Evolutionary conservation across 2,113 vertebrate species (phyloP).

Genomic region (Lethenteron camtschaticum): DNA sequence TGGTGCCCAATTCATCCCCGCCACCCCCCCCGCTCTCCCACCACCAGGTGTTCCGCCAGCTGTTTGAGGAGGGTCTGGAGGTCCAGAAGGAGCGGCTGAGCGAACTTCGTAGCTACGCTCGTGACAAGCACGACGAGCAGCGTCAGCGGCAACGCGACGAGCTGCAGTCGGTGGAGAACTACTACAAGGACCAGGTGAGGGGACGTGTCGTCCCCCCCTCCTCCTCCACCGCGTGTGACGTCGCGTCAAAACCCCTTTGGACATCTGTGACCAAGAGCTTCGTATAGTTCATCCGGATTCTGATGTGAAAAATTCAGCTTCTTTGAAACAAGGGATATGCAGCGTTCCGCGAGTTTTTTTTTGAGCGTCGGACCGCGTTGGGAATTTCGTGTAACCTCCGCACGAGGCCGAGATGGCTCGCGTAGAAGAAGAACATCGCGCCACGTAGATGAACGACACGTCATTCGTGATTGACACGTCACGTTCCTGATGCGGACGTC

Average conservation of each 20-base stretch:
- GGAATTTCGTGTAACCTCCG: no score
- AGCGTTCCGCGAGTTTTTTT: neutral
- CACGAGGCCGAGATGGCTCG: no score
- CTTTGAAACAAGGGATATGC: neutral
- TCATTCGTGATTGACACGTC: no score
- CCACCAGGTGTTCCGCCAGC: conserved; percentile 53
- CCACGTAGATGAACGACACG: no score
- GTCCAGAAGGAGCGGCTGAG: conserved; percentile 54
- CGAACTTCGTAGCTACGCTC: conserved; percentile 43
- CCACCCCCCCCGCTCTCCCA: neutral
- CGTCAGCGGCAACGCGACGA: conserved; percentile 36
- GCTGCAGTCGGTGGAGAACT: conserved; percentile 73
- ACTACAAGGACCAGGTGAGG: conserved; percentile 72
- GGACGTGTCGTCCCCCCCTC: neutral
- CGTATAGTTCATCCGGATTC: neutral
- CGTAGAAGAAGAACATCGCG: no score
- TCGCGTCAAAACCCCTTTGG: neutral
- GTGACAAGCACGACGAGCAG: conserved; percentile 44
- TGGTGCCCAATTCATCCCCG: neutral
- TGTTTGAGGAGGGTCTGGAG: conserved; percentile 71
- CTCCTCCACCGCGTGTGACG: neutral
- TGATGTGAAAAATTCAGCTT: neutral
- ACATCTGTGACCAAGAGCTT: neutral
- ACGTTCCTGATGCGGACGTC: no score
- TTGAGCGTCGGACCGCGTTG: no score